Evolutionary conservation across 2,888 invertebrate genomes (phyloP), one percentile per base, ranked within the genome.

Genomic region (Dryobotodes eremita): DNA sequence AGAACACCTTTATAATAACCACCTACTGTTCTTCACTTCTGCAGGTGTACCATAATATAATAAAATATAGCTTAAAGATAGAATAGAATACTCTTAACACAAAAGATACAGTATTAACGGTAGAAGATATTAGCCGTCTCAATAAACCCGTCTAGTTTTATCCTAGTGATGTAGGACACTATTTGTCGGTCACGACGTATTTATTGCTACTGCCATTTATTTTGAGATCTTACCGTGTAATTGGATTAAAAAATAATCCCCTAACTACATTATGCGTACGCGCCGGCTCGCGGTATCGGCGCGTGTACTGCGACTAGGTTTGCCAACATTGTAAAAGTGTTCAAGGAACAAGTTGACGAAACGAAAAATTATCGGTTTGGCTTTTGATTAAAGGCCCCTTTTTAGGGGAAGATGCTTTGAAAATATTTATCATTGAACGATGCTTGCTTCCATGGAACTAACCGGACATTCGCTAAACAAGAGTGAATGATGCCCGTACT

Each of bases 151-250:
- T 88, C 80, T 75, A 72, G 76, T 88, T 82, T 87, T 87, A 89
- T 88, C 83, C 83, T 75, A 85, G 86, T 86, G 82, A 89, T 90
- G 89, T 86, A 88, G 89, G 85, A 86, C 84, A 88, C 85, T 86
- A 89, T 85, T 88, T 86, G 86, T 85, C 83, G 73, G 83, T 86
- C 88, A 85, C 88, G 90, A 90, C 86, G 85, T 90, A 88, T 92
- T 92, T 92, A 92, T 92, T 87, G 84, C 86, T 68, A 72, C 85
- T 73, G 74, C 77, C 85, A 86, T 90, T 88, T 91, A 92, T 92
- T 92, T 92, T 88, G 79, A 91, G 91, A 91, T 86, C 87, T 85
- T 72, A 73, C 86, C 79, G 83, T 88, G 80, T 87, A 82, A 89
- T 88, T 90, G 91, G 88, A 90, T 90, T 89, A 89, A 88, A 89